Conservation (phyloP, 2,888 invertebrate genomes). For the Diachrysia chrysitis region DNA sequence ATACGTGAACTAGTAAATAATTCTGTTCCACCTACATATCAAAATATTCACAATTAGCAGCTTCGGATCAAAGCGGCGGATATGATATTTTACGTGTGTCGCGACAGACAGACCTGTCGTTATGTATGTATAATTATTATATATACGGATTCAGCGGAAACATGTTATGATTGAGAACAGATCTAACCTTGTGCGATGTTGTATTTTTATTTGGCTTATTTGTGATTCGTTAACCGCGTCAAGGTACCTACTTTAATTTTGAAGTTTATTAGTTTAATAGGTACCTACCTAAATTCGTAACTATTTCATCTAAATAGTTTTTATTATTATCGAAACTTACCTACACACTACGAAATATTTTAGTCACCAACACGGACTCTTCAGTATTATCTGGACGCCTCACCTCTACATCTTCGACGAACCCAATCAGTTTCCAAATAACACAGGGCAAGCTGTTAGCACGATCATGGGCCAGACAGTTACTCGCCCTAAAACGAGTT, state of each 20-base stretch:
- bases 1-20: slow-evolving; percentile 50
- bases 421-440: slow-evolving; percentile 46
- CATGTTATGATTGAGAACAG: slow-evolving; percentile 34
- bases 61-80: slow-evolving; percentile 59
- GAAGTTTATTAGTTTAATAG: no score
- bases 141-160: slow-evolving; percentile 32
- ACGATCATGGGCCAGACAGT: slow-evolving; percentile 53
- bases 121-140: slow-evolving; percentile 25
- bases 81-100: slow-evolving; percentile 58
- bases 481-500: slow-evolving; percentile 65
- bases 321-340: background rate
- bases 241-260: background rate
- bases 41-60: slow-evolving; percentile 53
- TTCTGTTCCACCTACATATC: slow-evolving; percentile 45
- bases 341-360: no score
- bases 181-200: slow-evolving; percentile 28
- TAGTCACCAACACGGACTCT: background rate
- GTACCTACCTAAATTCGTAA: background rate
- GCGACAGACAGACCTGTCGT: slow-evolving; percentile 41
- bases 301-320: background rate
- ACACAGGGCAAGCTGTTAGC: slow-evolving; percentile 37
- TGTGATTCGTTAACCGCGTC: background rate
- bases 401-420: slow-evolving; percentile 23
- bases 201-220: slow-evolving; percentile 10
- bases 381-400: background rate